Base-by-base conservation (phyloP, 2,113 vertebrate genomes). In the Indicator maculatus region DNA sequence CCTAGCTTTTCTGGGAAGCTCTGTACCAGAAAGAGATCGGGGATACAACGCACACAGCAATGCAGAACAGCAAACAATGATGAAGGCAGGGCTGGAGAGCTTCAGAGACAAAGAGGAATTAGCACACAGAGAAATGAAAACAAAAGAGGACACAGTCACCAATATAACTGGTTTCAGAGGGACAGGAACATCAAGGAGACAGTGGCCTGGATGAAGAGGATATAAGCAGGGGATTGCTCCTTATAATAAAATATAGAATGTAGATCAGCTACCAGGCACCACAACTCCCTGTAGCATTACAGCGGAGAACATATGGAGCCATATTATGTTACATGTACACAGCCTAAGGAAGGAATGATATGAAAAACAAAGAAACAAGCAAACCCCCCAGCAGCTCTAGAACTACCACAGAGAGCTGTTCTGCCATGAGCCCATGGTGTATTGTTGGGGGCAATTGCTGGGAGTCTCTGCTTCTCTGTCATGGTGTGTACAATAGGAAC, bases 51-150 rank as follows among this genome's bases (percentile, higher is more conserved):
- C 79, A 89, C 93, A 95, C 85, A 95, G 91, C 85, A 86, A 41
- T 0, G 3, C 88, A 91, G 94, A 96, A 95, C 89, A 95, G 94
- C 93, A 95, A 96, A 96, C 95, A 95, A 93, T 95, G 82, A 85
- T 80, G 91, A 95, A 95, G 93, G 95, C 91, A 95, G 88, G 69
- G 91, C 88, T 83, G 78, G 84, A 84, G 93, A 93, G 94, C 93
- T 60, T 94, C 82, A 93, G 85, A 93, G 93, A 96, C 95, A 96
- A 97, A 93, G 93, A 94, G 94, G 88, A 93, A 86, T 93, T 87
- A 93, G 93, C 95, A 95, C 83, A 93, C 4, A 94, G 94, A 94
- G 76, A 91, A 95, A 94, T 72, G 88, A 89, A 91, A 95, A 97
- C 93, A 95, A 94, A 93, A 94, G 93, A 88, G 93, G 88, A 78